phyloP scores from a whole-genome alignment of 2,113 vertebrate genomes.

The Synodontis membranacea region DNA sequence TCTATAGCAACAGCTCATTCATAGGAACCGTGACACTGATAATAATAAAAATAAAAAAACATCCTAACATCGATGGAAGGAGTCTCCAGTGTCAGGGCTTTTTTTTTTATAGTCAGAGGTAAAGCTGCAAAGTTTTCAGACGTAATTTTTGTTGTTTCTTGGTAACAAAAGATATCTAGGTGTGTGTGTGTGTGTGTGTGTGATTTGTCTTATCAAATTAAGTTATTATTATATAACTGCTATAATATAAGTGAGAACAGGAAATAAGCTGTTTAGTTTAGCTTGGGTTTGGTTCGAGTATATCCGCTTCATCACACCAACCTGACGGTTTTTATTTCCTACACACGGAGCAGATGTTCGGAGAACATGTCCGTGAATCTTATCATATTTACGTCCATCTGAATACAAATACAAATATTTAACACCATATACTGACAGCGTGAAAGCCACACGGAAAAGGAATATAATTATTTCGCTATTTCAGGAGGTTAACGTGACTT shows the following conservation, averaged over 20 bases:
- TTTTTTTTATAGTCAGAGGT: no score
- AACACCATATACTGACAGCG: background rate
- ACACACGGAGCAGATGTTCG: background rate
- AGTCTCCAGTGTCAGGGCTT: background rate
- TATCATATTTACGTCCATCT: background rate
- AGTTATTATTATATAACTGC: no score
- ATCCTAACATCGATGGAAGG: background rate
- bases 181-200: background rate
- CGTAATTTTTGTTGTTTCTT: background rate
- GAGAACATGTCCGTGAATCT: background rate
- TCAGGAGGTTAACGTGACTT: background rate
- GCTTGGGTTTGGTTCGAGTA: background rate
- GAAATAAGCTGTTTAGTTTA: background rate
- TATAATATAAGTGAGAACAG: background rate
- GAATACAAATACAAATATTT: background rate
- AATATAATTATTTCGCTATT: background rate
- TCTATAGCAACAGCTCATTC: background rate
- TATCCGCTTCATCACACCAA: background rate
- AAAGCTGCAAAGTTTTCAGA: no score
- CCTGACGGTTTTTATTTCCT: background rate
- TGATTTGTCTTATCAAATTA: background rate
- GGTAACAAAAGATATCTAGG: background rate
- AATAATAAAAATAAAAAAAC: background rate
- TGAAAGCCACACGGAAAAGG: background rate
- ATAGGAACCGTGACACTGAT: background rate